Base-by-base conservation (phyloP, 2,113 vertebrate species). In the Muntiacus reevesi region DNA sequence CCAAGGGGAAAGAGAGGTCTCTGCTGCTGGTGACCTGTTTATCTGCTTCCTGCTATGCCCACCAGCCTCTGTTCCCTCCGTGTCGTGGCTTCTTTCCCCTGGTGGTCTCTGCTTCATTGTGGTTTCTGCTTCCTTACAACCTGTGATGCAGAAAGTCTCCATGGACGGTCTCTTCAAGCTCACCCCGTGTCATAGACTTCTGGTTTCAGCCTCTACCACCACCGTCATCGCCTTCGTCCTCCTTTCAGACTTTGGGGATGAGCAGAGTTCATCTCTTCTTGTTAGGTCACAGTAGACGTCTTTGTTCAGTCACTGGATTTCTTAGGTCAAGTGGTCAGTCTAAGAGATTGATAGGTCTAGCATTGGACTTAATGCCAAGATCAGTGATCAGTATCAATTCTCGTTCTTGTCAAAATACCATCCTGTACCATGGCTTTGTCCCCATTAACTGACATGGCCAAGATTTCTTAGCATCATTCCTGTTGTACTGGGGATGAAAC, bases 241-340 rank as follows among this genome's bases (percentile, higher is more conserved):
- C 36, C 57, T 15, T n/a, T 91, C 23, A 43, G 40, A 30, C 50
- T 16, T 78, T 36, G 14, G 23, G 14, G 6, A 13, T 6, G 50
- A 87, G 6, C 5, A 2, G 13, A 4, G 50, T 30, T 71, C 25
- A 0, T 76, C 62, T 81, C 2, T 5, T 62, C 45, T 3, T 8
- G 30, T 19, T 4, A 8, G 47, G 16, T 30, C 13, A 11, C 1
- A 7, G 0, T 1, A 8, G 7, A 12, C 23, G 28, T 52, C 36
- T 52, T 45, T 2, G 14, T 33, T 47, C 17, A 78, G 47, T 4
- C 8, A 89, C 83, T 36, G 7, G 13, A 15, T 7, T 71, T 28
- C 8, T 40, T 74, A 85, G 57, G 17, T 81, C 16, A 21, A 79
- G 60, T 19, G 43, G 16, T 17, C 45, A 36, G 36, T 81, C 13